Percentiles rank a stretch among this genome's conserved stretches.
Conservation (phyloP, 2,797 vertebrate genomes). For the Argentina silus region DNA sequence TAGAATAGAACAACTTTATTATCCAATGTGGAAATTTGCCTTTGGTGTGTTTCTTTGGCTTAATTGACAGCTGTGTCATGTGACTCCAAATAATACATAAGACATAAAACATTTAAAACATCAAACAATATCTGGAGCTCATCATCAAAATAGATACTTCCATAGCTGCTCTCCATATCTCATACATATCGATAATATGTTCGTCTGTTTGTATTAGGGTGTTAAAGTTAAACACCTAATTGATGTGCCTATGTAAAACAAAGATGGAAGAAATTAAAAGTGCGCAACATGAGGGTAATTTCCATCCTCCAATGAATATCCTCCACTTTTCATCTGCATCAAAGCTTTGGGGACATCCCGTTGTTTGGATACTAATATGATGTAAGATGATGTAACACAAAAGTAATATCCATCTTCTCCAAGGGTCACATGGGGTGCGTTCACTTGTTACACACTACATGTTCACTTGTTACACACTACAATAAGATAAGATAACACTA, state of each 20-base stretch:
- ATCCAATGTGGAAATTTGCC: neutral
- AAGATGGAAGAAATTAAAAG: neutral
- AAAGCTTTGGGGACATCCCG: conserved; percentile 1
- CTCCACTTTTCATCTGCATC: neutral
- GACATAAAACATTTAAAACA: neutral
- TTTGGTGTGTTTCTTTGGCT: neutral
- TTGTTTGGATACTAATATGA: conserved; percentile 43
- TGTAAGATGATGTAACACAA: conserved; percentile 64
- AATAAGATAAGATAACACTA: neutral
- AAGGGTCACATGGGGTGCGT: conserved; percentile 15
- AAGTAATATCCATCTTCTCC: conserved; percentile 26
- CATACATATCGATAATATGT: neutral
- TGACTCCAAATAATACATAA: too few relatives aligned
- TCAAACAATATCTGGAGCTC: neutral
- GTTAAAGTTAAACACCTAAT: neutral
- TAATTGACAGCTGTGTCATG: too few relatives aligned
- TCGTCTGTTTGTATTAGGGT: neutral
- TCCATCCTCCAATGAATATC: neutral
- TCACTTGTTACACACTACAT: neutral
- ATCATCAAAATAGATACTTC: too few relatives aligned
- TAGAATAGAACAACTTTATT: neutral
- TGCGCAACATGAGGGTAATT: neutral
- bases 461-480: too few relatives aligned
- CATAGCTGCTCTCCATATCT: too few relatives aligned
- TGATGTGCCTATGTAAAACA: neutral